Percentiles rank a stretch among this genome's conserved stretches.
Evolutionary conservation across 1,140 invertebrate species (phyloP).

Genomic region (Pseudomyrmex flavicornis): DNA sequence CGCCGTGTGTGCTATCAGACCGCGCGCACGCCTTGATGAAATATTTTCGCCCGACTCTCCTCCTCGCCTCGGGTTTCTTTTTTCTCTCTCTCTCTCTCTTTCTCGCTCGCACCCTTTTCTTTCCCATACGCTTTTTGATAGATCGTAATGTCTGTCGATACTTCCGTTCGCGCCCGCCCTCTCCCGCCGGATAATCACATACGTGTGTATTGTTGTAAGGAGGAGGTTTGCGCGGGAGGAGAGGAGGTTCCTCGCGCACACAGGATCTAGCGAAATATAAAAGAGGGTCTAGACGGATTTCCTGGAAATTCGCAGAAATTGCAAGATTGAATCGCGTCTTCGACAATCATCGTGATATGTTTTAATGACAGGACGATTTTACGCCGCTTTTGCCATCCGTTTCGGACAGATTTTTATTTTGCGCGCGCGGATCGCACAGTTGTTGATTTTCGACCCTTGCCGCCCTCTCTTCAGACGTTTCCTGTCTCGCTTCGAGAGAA

Average conservation of each 20-base stretch:
- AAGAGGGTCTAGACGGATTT: slow-evolving; percentile 12
- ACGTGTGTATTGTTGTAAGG: neutral
- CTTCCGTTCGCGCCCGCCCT: slow-evolving; percentile 48
- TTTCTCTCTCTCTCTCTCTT: too few relatives aligned
- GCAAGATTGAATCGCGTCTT: slow-evolving; percentile 1
- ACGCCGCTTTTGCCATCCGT: neutral
- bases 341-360: neutral
- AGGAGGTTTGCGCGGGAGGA: slow-evolving; percentile 15
- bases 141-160: slow-evolving; percentile 56
- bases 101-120: neutral
- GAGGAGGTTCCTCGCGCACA: neutral
- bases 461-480: neutral
- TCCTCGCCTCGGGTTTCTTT: neutral
- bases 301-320: slow-evolving; percentile 36
- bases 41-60: slow-evolving; percentile 37
- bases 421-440: neutral
- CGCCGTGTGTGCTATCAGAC: slow-evolving; percentile 15
- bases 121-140: slow-evolving; percentile 19
- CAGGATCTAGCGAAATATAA: neutral
- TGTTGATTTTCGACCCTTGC: neutral
- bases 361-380: slow-evolving; percentile 16
- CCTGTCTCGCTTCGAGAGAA: neutral
- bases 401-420: slow-evolving; percentile 14
- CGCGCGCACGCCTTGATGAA: slow-evolving; percentile 40
- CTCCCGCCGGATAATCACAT: slow-evolving; percentile 34